Evolutionary conservation across 2,888 invertebrate genomes (phyloP).

Genomic region (Drosophila koepferae): DNA sequence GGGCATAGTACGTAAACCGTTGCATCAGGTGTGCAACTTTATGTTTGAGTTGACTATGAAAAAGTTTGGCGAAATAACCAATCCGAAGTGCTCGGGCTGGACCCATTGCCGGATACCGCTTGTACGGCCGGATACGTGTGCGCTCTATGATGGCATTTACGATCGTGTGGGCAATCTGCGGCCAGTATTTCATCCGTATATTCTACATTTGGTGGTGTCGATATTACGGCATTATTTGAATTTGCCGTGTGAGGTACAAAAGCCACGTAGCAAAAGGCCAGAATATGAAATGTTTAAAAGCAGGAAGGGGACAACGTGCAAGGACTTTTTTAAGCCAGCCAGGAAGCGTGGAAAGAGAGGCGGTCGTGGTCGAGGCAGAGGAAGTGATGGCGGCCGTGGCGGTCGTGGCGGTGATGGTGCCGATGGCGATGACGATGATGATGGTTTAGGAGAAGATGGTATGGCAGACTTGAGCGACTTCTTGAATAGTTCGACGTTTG

Average conservation of each 20-base stretch:
- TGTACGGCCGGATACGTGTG: constrained; percentile 37
- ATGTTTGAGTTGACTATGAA: constrained; percentile 44
- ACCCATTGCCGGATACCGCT: constrained; percentile 46
- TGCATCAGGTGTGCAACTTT: constrained; percentile 33
- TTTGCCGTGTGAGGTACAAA: constrained; percentile 8
- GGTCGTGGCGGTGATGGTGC: background rate
- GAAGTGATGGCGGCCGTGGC: background rate
- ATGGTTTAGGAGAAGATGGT: background rate
- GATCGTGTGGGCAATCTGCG: constrained; percentile 45
- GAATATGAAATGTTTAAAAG: background rate
- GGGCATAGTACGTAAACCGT: constrained; percentile 14
- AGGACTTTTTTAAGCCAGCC: constrained; percentile 16
- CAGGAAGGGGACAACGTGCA: constrained; percentile 9
- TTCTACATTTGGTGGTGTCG: constrained; percentile 27
- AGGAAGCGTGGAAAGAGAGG: background rate
- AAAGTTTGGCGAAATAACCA: constrained; percentile 40
- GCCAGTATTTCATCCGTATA: constrained; percentile 37
- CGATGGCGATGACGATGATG: background rate
- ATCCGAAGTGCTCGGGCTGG: constrained; percentile 45
- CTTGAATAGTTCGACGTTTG: background rate
- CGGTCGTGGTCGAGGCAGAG: background rate
- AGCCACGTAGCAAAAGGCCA: background rate
- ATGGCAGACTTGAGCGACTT: background rate
- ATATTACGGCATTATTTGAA: constrained; percentile 43
- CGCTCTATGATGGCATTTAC: constrained; percentile 52